Base-by-base conservation (phyloP, 2,888 invertebrate species). In the Nematopogon swammerdamellus region DNA sequence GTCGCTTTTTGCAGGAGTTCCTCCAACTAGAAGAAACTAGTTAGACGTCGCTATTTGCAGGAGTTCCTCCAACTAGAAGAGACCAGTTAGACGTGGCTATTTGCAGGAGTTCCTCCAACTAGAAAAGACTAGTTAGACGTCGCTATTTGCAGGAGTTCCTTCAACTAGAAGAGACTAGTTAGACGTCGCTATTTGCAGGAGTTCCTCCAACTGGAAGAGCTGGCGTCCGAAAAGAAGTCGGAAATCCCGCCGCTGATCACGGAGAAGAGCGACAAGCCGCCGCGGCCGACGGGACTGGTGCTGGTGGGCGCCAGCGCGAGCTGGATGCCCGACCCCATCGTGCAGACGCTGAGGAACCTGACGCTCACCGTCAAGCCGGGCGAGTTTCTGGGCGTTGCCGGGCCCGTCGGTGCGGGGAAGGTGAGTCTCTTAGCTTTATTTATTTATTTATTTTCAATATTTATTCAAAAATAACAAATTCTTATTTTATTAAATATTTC, bases 381-480 rank as follows among this genome's bases (percentile, higher is more conserved):
- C 30, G 80, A 84, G 56, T 73, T 87, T 49, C 69, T 88, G 43
- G 87, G 87, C 1, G 71, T 91, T 1, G 85, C 89, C 43, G 91
- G 91, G 14, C 82, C 87, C 30, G 91, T 91, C 1, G 91, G 91
- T n/a, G 70, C 87, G 4, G 91, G 91, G 49, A 92, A 89, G 81
- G 83, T 82, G 61, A 51, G 44, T 29, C 18, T 43, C 16, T 43
- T 18, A 43, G 4, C 43, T 18, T 6, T 5, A 43, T 43, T 43
- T n/a, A 43, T 6, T 43, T n/a, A n/a, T n/a, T n/a, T n/a, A n/a
- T n/a, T n/a, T n/a, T n/a, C n/a, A n/a, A n/a, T n/a, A n/a, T n/a
- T n/a, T n/a, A n/a, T n/a, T n/a, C n/a, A n/a, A n/a, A n/a, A n/a
- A n/a, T n/a, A n/a, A n/a, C n/a, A n/a, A n/a, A n/a, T n/a, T n/a